These are phyloP conservation scores for Saiga tatarica DNA, from an alignment of 2,113 vertebrate genomes.

Conservation along the genomic window DNA sequence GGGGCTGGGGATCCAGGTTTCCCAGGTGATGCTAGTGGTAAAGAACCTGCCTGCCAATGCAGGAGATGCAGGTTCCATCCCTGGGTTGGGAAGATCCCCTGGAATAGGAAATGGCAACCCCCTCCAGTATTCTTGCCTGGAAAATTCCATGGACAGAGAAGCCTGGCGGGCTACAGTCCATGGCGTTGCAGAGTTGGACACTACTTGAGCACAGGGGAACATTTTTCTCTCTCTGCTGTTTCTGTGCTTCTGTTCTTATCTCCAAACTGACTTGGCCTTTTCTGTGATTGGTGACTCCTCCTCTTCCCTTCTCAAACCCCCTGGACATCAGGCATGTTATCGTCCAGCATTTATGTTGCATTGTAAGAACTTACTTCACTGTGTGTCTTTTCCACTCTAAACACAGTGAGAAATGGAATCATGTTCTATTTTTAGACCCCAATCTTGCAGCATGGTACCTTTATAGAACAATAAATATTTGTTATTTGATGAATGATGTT, in stretches of 20 bases:
- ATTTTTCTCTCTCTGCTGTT: not conserved
- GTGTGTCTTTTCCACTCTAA: not conserved
- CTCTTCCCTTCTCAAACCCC: no score
- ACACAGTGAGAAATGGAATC: not conserved
- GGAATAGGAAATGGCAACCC: not conserved
- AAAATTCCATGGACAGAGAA: not conserved
- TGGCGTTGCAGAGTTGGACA: not conserved
- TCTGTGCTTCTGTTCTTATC: not conserved
- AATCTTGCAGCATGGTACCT: not conserved
- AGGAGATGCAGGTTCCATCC: not conserved
- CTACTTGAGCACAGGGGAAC: not conserved
- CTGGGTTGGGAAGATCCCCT: not conserved
- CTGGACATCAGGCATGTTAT: not conserved
- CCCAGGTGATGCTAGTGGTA: not conserved
- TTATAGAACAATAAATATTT: not conserved
- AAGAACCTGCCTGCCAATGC: not conserved
- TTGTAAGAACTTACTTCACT: not conserved
- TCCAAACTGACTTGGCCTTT: not conserved
- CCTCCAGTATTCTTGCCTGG: not conserved
- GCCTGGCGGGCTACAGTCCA: not conserved
- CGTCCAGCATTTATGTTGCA: not conserved
- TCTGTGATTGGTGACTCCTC: not conserved
- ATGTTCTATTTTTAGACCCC: not conserved
- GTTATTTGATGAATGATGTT: not conserved
- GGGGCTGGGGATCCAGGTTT: not conserved